phyloP scores from a whole-genome alignment of 2,113 vertebrate genomes.

The Sphyrna mokarran region DNA sequence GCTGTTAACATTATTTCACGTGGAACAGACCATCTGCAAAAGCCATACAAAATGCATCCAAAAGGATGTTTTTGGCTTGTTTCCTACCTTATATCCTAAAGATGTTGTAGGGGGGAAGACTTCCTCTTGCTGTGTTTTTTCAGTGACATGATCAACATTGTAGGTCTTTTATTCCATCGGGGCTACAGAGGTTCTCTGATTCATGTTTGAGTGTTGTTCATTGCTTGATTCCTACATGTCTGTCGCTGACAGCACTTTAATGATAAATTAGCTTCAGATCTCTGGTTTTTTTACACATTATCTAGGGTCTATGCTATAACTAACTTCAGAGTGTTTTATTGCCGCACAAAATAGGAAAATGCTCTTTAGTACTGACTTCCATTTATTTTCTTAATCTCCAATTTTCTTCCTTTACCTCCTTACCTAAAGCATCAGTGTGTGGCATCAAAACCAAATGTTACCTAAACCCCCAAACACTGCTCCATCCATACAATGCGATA shows the following conservation, averaged over 20 bases:
- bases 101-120: conserved; percentile 10
- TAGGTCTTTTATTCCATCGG: background rate
- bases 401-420: background rate
- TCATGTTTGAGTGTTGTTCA: background rate
- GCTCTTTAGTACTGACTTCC: background rate
- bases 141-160: background rate
- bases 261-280: background rate
- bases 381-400: background rate
- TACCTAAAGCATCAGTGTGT: background rate
- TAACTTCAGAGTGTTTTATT: background rate
- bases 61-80: conserved; percentile 17
- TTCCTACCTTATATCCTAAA: conserved; percentile 9
- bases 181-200: background rate
- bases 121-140: background rate
- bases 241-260: background rate
- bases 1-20: conserved; percentile 33
- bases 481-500: background rate
- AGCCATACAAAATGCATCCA: conserved; percentile 10
- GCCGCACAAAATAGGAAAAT: background rate
- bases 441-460: background rate
- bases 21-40: conserved; percentile 26
- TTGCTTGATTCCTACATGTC: background rate
- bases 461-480: background rate
- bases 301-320: background rate
- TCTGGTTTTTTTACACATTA: background rate